Conservation (phyloP, 2,888 invertebrate species). For the Liposcelis brunnea region DNA sequence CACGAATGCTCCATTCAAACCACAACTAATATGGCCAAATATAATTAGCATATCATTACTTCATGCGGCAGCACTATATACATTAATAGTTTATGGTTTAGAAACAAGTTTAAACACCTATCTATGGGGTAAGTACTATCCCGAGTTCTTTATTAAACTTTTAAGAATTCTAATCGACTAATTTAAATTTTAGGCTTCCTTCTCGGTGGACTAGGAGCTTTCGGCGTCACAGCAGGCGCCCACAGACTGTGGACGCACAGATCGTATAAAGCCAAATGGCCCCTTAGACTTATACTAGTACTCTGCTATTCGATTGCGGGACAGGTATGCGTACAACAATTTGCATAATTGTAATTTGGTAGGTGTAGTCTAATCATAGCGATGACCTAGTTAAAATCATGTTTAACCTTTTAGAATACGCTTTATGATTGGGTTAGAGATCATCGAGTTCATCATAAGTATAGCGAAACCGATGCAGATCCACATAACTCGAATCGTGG, state of each 20-base stretch:
- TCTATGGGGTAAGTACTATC: constrained; percentile 39
- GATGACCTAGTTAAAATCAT: background rate
- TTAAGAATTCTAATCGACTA: constrained; percentile 1
- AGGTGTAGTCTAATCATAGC: constrained; percentile 3
- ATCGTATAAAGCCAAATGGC: constrained; percentile 44
- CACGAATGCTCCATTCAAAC: constrained; percentile 26
- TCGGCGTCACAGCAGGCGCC: constrained; percentile 50
- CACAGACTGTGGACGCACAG: constrained; percentile 52
- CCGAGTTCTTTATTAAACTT: constrained; percentile 1
- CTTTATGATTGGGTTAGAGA: constrained; percentile 58
- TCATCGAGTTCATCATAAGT: constrained; percentile 59
- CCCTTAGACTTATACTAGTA: constrained; percentile 39
- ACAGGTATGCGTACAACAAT: constrained; percentile 35
- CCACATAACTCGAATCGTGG: constrained; percentile 67
- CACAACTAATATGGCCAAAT: constrained; percentile 47
- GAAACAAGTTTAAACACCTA: constrained; percentile 29
- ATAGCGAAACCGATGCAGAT: constrained; percentile 59
- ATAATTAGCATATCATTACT: constrained; percentile 34
- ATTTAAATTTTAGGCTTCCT: constrained; percentile 29
- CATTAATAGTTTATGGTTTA: constrained; percentile 24
- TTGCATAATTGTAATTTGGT: constrained; percentile 3
- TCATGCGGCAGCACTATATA: constrained; percentile 30
- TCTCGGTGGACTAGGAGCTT: constrained; percentile 38
- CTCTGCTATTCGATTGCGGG: constrained; percentile 44
- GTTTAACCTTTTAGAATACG: constrained; percentile 33